Base-by-base conservation (phyloP, 23 tunicate species). In the Diplosoma virens region DNA sequence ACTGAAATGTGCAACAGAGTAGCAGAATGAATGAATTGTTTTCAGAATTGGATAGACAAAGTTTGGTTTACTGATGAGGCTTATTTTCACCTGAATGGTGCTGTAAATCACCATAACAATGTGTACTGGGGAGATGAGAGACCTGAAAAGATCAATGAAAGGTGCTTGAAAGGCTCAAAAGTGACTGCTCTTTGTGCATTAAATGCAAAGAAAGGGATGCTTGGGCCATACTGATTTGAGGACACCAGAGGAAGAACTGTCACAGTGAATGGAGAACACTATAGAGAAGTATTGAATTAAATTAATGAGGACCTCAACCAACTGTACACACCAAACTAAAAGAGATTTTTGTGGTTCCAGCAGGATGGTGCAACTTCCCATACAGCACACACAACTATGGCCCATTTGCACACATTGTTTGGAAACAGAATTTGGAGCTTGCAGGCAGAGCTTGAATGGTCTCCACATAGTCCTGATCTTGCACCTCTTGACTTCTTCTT, bases 161-260 rank as follows among this genome's bases (percentile, higher is more conserved):
- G 35, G 69, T 61, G 35, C 69, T 61, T 61, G 69, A 26, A 29
- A 61, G 35, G 69, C 21, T 22, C 35, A 29, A 61, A 61, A 35
- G 69, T 61, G 69, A 61, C 69, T 27, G 69, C 69, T 61, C 69
- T 29, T 27, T 61, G 34, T 61, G 69, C 69, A 26, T 61, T 61
- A 29, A 29, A 26, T 61, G 69, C 35, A 61, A 61, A 61, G 69
- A 61, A 61, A 61, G 63, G 63, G 69, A 61, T 61, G 69, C 69
- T 61, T 61, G 69, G 69, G 69, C 69, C 69, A 61, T 61, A 61
- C 69, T 61, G 69, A n/a, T 61, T 61, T 61, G 69, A 61, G 69
- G 34, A 61, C 69, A 61, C 35, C 69, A 61, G 35, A 61, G 69
- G 69, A 27, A 61, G 69, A 61, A 61, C 69, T 26, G 35, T 61